Conservation (phyloP, 1,140 invertebrate genomes). For the Cydia splendana region DNA sequence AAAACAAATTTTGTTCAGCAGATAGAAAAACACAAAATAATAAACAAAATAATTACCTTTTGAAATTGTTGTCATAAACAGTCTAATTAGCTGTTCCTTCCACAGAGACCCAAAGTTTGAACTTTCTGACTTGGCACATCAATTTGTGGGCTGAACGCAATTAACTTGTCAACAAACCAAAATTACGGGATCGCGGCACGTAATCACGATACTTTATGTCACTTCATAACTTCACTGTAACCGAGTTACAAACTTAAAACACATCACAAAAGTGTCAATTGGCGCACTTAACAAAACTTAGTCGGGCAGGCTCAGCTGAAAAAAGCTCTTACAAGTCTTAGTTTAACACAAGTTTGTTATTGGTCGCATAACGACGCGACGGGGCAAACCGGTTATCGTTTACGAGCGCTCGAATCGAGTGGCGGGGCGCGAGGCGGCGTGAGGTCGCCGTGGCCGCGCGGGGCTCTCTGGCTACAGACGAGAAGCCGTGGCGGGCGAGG, state of each 20-base stretch:
- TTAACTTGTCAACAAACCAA: conserved; percentile 30
- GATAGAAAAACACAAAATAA: background rate
- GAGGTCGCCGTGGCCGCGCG: conserved; percentile 53
- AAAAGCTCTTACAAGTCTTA: conserved; percentile 41
- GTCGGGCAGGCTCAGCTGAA: conserved; percentile 34
- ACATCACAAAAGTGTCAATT: conserved; percentile 40
- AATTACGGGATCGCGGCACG: conserved; percentile 35
- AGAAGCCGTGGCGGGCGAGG: conserved; percentile 65
- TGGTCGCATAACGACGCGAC: conserved; percentile 51
- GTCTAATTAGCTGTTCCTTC: conserved; percentile 13
- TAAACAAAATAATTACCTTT: conserved; percentile 15
- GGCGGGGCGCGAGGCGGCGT: conserved; percentile 47
- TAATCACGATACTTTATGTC: conserved; percentile 43
- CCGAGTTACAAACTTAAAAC: conserved; percentile 42
- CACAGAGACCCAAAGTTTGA: conserved; percentile 20
- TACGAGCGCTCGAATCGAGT: conserved; percentile 39
- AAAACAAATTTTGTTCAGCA: background rate
- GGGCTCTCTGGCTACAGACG: conserved; percentile 60
- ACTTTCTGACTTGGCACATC: conserved; percentile 29
- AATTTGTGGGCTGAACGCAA: conserved; percentile 9
- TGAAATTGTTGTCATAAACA: conserved; percentile 13
- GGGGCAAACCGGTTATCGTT: conserved; percentile 52
- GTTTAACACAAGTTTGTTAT: conserved; percentile 52
- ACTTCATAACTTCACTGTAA: conserved; percentile 44
- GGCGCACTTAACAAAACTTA: conserved; percentile 43